Evolutionary conservation across 2,888 invertebrate genomes (phyloP), one percentile per base, ranked within the genome.

Genomic region (Lissonota sp.): DNA sequence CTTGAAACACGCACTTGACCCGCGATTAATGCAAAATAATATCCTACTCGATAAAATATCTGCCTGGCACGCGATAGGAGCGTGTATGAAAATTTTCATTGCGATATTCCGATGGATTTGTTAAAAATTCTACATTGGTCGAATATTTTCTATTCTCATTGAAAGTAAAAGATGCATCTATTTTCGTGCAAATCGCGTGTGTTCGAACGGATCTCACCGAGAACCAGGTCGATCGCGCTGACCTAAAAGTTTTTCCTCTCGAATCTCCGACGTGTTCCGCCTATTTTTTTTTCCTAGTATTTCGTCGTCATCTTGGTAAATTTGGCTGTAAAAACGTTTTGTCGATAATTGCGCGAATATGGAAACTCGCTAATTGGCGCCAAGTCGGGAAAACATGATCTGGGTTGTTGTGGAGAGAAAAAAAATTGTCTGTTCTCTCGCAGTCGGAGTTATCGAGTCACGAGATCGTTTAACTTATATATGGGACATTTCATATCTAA

Each of bases 401-500:
- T 8, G 46, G 14, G 44, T 46, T 26, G 26, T 26, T 26, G 26
- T 39, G 8, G 14, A 10, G 7, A 44, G 8, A 12, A 16, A 62
- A 37, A 4, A 37, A 16, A 57, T 57, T 67, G 58, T 60, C 12
- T 12, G 12, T 49, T 14, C 57, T 66, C 14, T 69, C n/a, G 42
- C 57, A 49, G 7, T 55, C 16, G 16, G 39, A 74, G 62, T 78
- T 67, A 78, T 78, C 79, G 73, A 67, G 51, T 60, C 46, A 12
- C 44, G 51, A 39, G 62, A 80, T 83, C 77, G 39, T 83, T 76
- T 63, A 72, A 55, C 66, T 46, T 76, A 16, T 62, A 46, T 26
- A 26, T 26, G 26, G 26, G 26, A 3, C 26, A 26, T 26, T 26
- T 3, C 26, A 26, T 3, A 26, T 3, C 26, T 1, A 26, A 26